phyloP scores from a whole-genome alignment of 2,888 invertebrate genomes.

The Callimorpha dominula region DNA sequence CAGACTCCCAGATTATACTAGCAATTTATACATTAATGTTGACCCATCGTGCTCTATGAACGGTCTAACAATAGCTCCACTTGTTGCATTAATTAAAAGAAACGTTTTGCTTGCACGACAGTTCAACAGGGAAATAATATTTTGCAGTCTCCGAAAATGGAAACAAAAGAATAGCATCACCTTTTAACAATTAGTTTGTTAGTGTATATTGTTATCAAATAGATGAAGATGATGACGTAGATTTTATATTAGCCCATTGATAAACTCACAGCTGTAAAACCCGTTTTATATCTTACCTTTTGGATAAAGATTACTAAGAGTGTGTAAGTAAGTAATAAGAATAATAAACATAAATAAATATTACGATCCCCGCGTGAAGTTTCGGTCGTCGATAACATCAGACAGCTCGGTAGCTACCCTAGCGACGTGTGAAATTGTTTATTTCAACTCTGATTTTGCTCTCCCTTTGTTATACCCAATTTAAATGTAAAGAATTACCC shows the following conservation, averaged over 20 bases:
- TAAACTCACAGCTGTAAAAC: background rate
- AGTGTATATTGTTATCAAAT: too few species aligned
- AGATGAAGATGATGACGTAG: too few species aligned
- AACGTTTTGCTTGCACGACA: background rate
- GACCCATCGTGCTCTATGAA: background rate
- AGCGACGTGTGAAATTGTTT: slow-evolving; percentile 78
- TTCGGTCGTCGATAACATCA: slow-evolving; percentile 70
- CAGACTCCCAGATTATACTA: background rate
- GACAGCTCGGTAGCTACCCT: slow-evolving; percentile 54
- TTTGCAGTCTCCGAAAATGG: background rate
- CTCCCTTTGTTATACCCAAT: slow-evolving; percentile 73
- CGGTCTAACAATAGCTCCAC: background rate
- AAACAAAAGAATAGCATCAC: background rate
- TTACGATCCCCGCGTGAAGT: slow-evolving; percentile 51
- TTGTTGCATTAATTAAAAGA: slow-evolving; percentile 5
- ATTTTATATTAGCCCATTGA: too few species aligned
- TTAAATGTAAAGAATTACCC: slow-evolving; percentile 79
- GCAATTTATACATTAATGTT: background rate
- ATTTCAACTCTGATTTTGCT: slow-evolving; percentile 71
- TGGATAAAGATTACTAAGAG: slow-evolving; percentile 7
- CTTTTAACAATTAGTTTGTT: too few species aligned
- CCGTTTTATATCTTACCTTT: slow-evolving; percentile 9
- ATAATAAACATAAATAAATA: slow-evolving; percentile 43
- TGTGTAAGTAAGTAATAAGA: slow-evolving; percentile 38
- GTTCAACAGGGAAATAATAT: background rate